Percentiles rank a stretch among this genome's conserved stretches.
Evolutionary conservation across 2,888 invertebrate species (phyloP).

Genomic region (Allophyes oxyacanthae): DNA sequence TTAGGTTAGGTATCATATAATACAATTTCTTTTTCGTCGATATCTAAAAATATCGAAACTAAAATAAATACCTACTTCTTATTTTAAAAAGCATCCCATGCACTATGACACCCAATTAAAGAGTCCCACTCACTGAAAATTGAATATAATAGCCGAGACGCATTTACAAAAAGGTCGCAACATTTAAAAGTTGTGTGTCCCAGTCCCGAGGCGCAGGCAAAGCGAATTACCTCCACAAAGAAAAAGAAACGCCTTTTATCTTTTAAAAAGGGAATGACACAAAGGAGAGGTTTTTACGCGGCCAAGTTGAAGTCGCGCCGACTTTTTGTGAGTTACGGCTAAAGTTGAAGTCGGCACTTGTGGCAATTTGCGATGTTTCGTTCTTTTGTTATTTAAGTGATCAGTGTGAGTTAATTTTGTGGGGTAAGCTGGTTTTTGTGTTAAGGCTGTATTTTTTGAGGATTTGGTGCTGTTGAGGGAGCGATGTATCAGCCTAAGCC

Average conservation of each 20-base stretch:
- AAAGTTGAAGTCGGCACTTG: slow-evolving; percentile 18
- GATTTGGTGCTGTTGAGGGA: too few species aligned
- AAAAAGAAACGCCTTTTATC: slow-evolving; percentile 49
- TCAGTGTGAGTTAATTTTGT: slow-evolving; percentile 6
- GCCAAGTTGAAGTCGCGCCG: slow-evolving; percentile 19
- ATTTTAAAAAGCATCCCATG: too few species aligned
- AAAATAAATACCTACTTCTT: too few species aligned
- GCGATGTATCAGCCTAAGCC: too few species aligned
- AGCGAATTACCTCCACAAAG: slow-evolving; percentile 56
- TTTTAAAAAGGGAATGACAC: slow-evolving; percentile 45
- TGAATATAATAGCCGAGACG: slow-evolving; percentile 43
- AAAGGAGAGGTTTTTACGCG: slow-evolving; percentile 40
- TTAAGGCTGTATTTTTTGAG: too few species aligned
- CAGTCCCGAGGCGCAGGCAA: slow-evolving; percentile 33
- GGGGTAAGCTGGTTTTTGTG: slow-evolving; percentile 10
- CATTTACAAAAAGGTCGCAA: slow-evolving; percentile 42
- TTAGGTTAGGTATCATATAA: too few species aligned
- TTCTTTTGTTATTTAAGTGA: slow-evolving; percentile 7
- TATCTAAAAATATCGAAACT: too few species aligned
- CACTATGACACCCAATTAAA: slow-evolving; percentile 27
- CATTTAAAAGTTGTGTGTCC: slow-evolving; percentile 38
- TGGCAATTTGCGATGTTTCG: slow-evolving; percentile 5
- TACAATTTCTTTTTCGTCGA: too few species aligned
- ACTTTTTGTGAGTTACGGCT: slow-evolving; percentile 17
- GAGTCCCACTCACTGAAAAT: slow-evolving; percentile 42